Conservation (phyloP, 2,797 vertebrate species). For the Tolypeutes matacus region DNA sequence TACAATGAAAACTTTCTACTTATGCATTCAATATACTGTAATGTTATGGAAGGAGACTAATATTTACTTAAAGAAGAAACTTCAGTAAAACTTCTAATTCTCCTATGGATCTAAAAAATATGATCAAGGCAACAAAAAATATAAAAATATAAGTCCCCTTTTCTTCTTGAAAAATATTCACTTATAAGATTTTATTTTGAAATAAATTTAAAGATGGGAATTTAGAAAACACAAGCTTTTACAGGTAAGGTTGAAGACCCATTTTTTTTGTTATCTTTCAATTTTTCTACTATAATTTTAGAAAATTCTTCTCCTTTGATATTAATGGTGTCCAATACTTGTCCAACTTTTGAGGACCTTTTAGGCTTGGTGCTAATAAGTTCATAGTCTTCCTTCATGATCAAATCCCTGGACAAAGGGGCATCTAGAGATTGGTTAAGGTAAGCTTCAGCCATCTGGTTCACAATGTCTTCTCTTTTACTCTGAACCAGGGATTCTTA, state of each 20-base stretch:
- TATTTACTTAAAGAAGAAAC: conserved; percentile 64
- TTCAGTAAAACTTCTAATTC: conserved; percentile 60
- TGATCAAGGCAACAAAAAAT: conserved; percentile 63
- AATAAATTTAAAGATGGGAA: conserved; percentile 78
- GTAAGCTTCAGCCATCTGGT: conserved; percentile 98
- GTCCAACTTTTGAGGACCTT: conserved; percentile 95
- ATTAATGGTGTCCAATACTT: conserved; percentile 95
- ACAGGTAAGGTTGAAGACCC: conserved; percentile 94
- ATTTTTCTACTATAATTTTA: conserved; percentile 93
- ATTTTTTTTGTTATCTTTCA: conserved; percentile 95
- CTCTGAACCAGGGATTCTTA: neutral
- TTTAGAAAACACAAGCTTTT: conserved; percentile 76
- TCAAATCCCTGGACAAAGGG: conserved; percentile 93
- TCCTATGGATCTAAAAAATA: conserved; percentile 69
- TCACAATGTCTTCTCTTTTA: conserved; percentile 94
- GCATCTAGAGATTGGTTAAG: conserved; percentile 97
- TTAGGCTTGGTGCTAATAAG: conserved; percentile 94
- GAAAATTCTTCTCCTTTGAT: conserved; percentile 95
- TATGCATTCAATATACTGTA: conserved; percentile 75
- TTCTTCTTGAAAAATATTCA: conserved; percentile 67
- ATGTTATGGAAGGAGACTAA: conserved; percentile 55
- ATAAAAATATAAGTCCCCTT: conserved; percentile 82
- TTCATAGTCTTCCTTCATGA: conserved; percentile 98
- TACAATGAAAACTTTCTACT: conserved; percentile 77
- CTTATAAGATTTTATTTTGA: conserved; percentile 79